phyloP scores from a whole-genome alignment of 2,113 vertebrate species.

The Lanius ludovicianus region DNA sequence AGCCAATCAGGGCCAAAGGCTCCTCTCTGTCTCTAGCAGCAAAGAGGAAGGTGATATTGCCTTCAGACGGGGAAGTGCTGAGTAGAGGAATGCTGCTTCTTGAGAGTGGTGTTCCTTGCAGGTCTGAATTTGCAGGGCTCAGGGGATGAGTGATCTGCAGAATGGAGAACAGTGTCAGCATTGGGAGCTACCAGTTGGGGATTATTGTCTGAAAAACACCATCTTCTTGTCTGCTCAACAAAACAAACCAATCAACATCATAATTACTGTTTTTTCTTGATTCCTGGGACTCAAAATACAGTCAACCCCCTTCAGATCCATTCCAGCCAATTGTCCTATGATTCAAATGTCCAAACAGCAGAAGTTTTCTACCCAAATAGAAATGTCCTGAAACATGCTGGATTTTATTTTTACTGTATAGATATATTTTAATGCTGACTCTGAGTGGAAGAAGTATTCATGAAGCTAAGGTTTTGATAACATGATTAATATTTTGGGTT shows the following conservation, averaged over 20 bases:
- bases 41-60: neutral
- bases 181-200: rapidly evolving
- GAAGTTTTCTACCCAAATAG: neutral
- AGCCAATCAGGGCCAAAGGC: neutral
- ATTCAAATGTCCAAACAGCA: neutral
- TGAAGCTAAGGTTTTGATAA: neutral
- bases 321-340: neutral
- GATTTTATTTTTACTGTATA: neutral
- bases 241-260: neutral
- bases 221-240: neutral
- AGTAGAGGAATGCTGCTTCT: neutral
- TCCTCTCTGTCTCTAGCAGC: neutral
- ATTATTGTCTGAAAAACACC: neutral
- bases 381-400: neutral
- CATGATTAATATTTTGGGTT: constrained; percentile 9
- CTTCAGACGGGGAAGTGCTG: rapidly evolving
- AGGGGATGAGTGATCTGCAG: neutral
- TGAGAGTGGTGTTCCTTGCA: neutral
- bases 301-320: neutral
- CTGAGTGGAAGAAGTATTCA: neutral
- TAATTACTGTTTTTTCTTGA: neutral
- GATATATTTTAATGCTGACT: neutral
- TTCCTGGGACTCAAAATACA: neutral
- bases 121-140: neutral
- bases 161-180: neutral